Conservation (phyloP, 2,888 invertebrate genomes). For the Conistra vaccinii region DNA sequence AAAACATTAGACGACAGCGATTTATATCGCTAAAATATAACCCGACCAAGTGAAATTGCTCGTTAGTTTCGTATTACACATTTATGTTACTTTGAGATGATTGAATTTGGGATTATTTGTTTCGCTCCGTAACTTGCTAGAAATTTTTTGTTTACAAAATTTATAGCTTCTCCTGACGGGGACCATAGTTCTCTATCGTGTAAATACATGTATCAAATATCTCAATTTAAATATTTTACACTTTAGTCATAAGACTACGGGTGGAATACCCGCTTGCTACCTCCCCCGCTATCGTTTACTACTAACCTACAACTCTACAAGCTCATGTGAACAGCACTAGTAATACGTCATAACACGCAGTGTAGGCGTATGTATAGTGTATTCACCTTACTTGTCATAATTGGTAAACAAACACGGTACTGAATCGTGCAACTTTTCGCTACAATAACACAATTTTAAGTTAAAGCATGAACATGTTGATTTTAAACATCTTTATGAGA, state of each 20-base stretch:
- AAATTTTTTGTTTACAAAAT: too few relatives aligned
- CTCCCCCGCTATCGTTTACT: not conserved
- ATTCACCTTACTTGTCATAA: slow-evolving; percentile 23
- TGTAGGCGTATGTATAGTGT: slow-evolving; percentile 25
- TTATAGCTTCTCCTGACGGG: too few relatives aligned
- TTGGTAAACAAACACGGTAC: slow-evolving; percentile 38
- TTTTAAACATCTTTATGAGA: too few relatives aligned
- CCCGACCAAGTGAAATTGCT: too few relatives aligned
- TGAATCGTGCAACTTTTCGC: not conserved
- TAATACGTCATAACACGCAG: slow-evolving; percentile 57
- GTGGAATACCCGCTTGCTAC: not conserved
- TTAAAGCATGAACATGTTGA: not conserved
- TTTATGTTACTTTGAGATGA: too few relatives aligned
- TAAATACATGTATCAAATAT: not conserved
- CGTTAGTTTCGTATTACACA: too few relatives aligned
- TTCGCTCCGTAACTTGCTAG: too few relatives aligned
- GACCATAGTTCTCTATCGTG: not conserved
- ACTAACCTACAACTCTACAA: slow-evolving; percentile 23
- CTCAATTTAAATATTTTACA: not conserved
- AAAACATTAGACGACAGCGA: too few relatives aligned
- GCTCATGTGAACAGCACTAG: slow-evolving; percentile 51
- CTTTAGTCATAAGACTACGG: not conserved
- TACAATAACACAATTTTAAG: not conserved
- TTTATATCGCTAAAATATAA: too few relatives aligned
- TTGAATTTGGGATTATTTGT: too few relatives aligned